Evolutionary conservation across 2,113 vertebrate genomes (phyloP).

Genomic region (Oenanthe melanoleuca): DNA sequence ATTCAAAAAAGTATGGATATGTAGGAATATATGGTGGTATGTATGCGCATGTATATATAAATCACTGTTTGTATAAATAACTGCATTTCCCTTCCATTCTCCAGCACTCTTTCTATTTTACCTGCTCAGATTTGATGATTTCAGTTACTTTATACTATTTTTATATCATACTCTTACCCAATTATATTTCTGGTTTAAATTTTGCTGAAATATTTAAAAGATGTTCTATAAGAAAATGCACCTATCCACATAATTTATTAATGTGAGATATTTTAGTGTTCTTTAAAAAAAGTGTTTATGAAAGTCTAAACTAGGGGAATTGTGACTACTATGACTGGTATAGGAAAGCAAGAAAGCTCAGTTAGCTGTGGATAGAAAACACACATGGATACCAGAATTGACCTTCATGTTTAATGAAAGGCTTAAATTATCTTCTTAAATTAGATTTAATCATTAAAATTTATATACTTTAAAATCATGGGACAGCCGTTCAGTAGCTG

Average conservation of each 20-base stretch:
- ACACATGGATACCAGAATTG: not conserved
- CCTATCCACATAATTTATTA: not conserved
- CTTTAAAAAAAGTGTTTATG: not conserved
- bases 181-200: not conserved
- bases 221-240: not conserved
- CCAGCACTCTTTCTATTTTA: not conserved
- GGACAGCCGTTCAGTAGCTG: not conserved
- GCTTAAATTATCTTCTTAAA: not conserved
- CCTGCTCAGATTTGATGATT: not conserved
- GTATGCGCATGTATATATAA: not conserved
- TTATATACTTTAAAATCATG: conserved; percentile 19
- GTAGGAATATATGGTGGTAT: not conserved
- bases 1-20: not conserved
- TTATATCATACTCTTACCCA: not conserved
- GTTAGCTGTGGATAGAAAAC: not conserved
- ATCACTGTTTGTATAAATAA: not conserved
- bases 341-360: not conserved
- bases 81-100: not conserved
- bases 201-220: not conserved
- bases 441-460: conserved; percentile 17
- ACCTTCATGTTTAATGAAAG: conserved; percentile 14
- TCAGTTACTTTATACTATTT: not conserved
- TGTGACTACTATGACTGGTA: not conserved
- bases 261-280: not conserved
- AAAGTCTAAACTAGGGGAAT: not conserved